phyloP scores from a whole-genome alignment of 2,797 vertebrate species.

The Xerus rutilus region DNA sequence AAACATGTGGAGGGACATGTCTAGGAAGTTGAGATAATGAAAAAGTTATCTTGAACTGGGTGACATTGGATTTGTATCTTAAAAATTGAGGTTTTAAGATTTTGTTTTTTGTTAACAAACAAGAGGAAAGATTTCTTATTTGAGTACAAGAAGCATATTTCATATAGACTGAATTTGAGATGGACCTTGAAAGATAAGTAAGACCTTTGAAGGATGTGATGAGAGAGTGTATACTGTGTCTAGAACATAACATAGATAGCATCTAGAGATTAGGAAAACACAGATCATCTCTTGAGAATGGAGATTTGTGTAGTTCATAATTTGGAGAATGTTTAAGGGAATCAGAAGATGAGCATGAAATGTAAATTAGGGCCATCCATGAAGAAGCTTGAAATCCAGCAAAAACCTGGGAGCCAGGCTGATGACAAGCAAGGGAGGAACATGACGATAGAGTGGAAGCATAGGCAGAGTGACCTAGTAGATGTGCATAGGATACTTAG shows the following conservation, averaged over 20 bases:
- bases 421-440: not conserved
- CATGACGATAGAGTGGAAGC: not conserved
- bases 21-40: not conserved
- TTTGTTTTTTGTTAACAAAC: not conserved
- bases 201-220: not conserved
- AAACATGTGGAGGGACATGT: not conserved
- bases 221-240: not conserved
- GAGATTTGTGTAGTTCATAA: not conserved
- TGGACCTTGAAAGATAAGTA: not conserved
- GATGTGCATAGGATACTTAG: not conserved
- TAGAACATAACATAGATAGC: not conserved
- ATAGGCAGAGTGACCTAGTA: not conserved
- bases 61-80: slow-evolving; percentile 6
- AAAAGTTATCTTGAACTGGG: not conserved
- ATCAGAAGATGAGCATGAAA: not conserved
- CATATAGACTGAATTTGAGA: not conserved
- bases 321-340: not conserved
- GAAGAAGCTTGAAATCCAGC: not conserved
- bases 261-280: not conserved
- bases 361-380: not conserved
- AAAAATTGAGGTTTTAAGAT: not conserved
- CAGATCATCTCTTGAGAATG: not conserved
- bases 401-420: not conserved
- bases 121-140: slow-evolving; percentile 17
- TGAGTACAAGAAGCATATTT: not conserved